These are phyloP conservation scores for Kryptolebias marmoratus DNA, from an alignment of 2,113 vertebrate genomes.

Conservation along the genomic window DNA sequence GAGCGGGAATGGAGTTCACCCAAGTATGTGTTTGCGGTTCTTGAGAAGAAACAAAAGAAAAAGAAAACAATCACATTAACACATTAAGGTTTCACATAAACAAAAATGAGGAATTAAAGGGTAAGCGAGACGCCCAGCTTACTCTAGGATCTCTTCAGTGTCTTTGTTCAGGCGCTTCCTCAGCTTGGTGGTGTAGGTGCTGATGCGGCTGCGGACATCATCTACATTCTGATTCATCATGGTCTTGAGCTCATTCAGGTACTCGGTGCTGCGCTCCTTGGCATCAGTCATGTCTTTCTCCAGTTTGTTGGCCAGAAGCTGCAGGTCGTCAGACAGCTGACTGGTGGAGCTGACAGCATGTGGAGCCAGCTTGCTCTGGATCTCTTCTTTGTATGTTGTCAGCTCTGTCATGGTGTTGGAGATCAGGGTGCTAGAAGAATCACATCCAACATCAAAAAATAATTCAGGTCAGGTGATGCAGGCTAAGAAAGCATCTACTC, in stretches of 20 bases:
- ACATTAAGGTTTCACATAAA: slow-evolving; percentile 10
- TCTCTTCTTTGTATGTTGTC: slow-evolving; percentile 61
- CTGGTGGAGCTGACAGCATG: slow-evolving; percentile 57
- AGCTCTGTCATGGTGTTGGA: slow-evolving; percentile 81
- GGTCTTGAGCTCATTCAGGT: slow-evolving; percentile 77
- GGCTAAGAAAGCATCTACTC: too few relatives aligned
- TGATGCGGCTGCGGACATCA: slow-evolving; percentile 69
- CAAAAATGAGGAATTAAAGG: background rate
- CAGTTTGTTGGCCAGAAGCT: slow-evolving; percentile 76
- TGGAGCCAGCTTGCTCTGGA: slow-evolving; percentile 76
- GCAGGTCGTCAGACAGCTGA: slow-evolving; percentile 75
- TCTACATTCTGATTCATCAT: slow-evolving; percentile 80
- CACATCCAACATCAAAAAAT: background rate
- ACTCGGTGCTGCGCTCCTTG: slow-evolving; percentile 75
- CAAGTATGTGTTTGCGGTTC: slow-evolving; percentile 76
- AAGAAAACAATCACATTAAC: background rate
- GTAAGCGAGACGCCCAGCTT: slow-evolving; percentile 25
- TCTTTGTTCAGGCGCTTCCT: slow-evolving; percentile 84
- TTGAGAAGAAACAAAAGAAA: slow-evolving; percentile 11
- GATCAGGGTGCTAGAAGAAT: slow-evolving; percentile 81
- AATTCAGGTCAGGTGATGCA: too few relatives aligned
- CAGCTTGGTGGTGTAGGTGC: slow-evolving; percentile 79
- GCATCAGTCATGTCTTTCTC: slow-evolving; percentile 82
- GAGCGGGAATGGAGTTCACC: slow-evolving; percentile 76
- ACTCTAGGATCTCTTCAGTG: slow-evolving; percentile 78